phyloP scores from a whole-genome alignment of 1,140 invertebrate genomes.

The Dinoponera quadriceps region DNA sequence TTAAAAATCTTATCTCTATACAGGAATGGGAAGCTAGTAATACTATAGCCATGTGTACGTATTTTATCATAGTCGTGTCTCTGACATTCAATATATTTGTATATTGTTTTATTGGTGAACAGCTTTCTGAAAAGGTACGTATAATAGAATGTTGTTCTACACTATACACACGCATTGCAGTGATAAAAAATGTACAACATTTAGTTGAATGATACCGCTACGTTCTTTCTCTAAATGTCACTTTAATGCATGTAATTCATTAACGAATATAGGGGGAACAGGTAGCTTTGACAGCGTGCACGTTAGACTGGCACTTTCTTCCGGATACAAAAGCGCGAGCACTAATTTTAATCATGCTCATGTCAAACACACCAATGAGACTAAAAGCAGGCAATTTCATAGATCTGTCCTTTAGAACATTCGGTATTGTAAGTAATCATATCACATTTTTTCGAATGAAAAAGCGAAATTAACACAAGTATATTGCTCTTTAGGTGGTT shows the following conservation, averaged over 20 bases:
- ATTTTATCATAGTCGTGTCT: conserved; percentile 53
- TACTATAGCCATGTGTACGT: background rate
- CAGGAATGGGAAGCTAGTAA: conserved; percentile 68
- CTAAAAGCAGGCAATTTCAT: conserved; percentile 67
- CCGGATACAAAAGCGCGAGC: conserved; percentile 49
- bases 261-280: conserved; percentile 50
- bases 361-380: conserved; percentile 63
- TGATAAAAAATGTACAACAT: too few relatives aligned
- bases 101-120: conserved; percentile 70
- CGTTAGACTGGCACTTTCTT: conserved; percentile 65
- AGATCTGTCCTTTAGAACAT: conserved; percentile 63
- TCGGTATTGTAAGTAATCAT: conserved; percentile 68
- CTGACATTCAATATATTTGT: conserved; percentile 66
- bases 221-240: too few relatives aligned
- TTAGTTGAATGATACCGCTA: too few relatives aligned
- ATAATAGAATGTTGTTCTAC: background rate
- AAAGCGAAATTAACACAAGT: too few relatives aligned
- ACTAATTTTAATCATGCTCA: conserved; percentile 68
- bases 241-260: background rate
- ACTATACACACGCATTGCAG: background rate
- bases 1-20: background rate
- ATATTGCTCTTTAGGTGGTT: conserved; percentile 6
- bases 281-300: conserved; percentile 50
- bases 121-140: conserved; percentile 63
- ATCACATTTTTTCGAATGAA: too few relatives aligned